Evolutionary conservation across 2,888 invertebrate genomes (phyloP).

Genomic region (Luperina testacea): DNA sequence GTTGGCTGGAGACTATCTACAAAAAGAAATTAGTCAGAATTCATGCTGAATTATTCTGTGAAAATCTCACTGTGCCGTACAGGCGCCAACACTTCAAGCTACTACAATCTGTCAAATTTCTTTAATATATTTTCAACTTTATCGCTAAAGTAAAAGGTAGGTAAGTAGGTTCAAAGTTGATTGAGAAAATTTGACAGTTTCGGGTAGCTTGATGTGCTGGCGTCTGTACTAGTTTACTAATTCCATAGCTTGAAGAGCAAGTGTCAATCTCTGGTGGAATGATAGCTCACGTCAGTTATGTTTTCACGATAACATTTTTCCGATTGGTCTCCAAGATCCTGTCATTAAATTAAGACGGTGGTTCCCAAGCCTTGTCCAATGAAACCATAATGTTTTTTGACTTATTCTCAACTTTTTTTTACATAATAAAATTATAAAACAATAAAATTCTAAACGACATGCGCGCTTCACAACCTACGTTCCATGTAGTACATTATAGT

Average conservation of each 20-base stretch:
- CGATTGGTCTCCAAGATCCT: not conserved
- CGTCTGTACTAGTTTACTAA: too few species aligned
- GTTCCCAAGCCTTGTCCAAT: not conserved
- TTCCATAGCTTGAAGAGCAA: too few species aligned
- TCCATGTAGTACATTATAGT: too few species aligned
- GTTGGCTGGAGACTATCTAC: not conserved
- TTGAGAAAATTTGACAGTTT: too few species aligned
- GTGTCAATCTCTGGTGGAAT: too few species aligned
- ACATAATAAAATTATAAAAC: not conserved
- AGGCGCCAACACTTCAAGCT: too few species aligned
- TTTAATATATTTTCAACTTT: too few species aligned
- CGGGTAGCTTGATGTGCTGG: too few species aligned
- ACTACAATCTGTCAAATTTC: too few species aligned
- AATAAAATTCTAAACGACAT: not conserved
- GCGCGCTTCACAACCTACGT: too few species aligned
- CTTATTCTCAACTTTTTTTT: not conserved
- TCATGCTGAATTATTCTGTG: not conserved
- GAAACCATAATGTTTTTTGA: not conserved
- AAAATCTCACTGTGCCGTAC: not conserved
- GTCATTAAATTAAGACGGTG: not conserved
- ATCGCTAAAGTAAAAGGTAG: too few species aligned
- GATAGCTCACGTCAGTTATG: not conserved
- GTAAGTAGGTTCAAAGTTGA: too few species aligned
- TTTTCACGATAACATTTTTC: not conserved
- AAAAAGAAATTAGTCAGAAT: not conserved